A percentile compares a stretch with the other conserved stretches of the same genome.
Evolutionary conservation across 1,140 invertebrate genomes (phyloP).

Genomic region (Onthophagus taurus): DNA sequence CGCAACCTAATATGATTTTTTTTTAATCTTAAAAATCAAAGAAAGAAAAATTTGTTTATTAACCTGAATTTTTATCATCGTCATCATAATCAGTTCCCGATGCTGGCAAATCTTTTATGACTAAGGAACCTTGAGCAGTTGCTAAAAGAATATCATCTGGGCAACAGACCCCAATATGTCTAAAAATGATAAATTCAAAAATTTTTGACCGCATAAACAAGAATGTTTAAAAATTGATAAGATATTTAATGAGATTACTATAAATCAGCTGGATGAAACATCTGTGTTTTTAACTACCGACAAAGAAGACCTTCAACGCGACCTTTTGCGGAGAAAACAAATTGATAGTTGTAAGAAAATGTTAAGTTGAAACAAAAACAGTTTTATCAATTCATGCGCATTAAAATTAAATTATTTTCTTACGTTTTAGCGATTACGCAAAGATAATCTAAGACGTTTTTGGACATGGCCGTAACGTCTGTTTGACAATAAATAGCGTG

Average conservation of each 20-base stretch:
- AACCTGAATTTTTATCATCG: constrained; percentile 19
- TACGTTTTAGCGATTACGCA: constrained; percentile 56
- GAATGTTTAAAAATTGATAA: no score
- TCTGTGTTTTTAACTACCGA: no score
- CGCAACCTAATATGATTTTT: constrained; percentile 46
- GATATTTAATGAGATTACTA: no score
- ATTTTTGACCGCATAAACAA: no score
- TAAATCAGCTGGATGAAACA: no score
- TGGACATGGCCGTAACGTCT: constrained; percentile 46
- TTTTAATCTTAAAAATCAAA: background rate
- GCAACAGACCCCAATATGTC: constrained; percentile 54
- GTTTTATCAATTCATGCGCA: no score
- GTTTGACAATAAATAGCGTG: constrained; percentile 54
- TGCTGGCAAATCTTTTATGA: constrained; percentile 39
- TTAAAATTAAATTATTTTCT: no score
- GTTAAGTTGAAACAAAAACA: no score
- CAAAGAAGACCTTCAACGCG: no score
- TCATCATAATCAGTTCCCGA: constrained; percentile 38
- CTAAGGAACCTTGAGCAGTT: constrained; percentile 32
- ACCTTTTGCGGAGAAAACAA: no score
- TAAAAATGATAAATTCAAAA: constrained; percentile 23
- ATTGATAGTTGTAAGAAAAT: no score
- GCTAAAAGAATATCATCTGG: constrained; percentile 41
- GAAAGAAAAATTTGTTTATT: background rate
- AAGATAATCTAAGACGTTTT: constrained; percentile 50